Percentiles rank a stretch among this genome's conserved stretches.
phyloP scores from a whole-genome alignment of 2,797 vertebrate genomes.

The Adelosebastes latens region DNA sequence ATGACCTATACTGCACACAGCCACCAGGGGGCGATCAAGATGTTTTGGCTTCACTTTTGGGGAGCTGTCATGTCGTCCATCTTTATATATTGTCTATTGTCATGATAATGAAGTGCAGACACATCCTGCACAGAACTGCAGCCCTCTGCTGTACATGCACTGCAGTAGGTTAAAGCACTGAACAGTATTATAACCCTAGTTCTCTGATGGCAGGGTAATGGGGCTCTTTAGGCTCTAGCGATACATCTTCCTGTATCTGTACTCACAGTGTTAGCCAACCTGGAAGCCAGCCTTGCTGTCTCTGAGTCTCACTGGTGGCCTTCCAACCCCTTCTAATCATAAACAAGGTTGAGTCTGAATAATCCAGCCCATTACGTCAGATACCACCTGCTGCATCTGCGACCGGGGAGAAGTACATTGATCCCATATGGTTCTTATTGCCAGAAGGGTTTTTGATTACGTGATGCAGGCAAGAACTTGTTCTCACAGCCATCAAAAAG shows the following conservation, averaged over 20 bases:
- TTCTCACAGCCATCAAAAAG: neutral
- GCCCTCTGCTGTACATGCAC: neutral
- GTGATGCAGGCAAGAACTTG: neutral
- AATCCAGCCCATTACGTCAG: neutral
- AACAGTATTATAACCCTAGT: neutral
- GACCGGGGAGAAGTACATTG: neutral
- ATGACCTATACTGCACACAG: no score
- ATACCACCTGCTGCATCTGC: neutral
- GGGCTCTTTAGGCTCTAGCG: neutral
- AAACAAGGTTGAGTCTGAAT: neutral
- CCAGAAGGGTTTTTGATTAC: neutral
- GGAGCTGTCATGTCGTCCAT: no score
- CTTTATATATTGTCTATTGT: no score
- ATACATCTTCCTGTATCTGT: neutral
- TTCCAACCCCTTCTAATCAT: neutral
- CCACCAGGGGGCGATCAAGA: no score
- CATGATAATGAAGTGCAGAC: neutral
- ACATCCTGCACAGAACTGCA: neutral
- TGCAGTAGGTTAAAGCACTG: neutral
- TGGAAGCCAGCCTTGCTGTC: neutral
- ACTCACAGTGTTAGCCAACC: neutral
- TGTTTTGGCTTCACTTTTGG: no score
- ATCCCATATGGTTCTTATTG: neutral
- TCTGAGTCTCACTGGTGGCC: neutral
- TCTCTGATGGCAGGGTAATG: neutral